Percentiles rank a stretch among this genome's conserved stretches.
Evolutionary conservation across 2,888 invertebrate species (phyloP).

Genomic region (Diadegma fenestrale): DNA sequence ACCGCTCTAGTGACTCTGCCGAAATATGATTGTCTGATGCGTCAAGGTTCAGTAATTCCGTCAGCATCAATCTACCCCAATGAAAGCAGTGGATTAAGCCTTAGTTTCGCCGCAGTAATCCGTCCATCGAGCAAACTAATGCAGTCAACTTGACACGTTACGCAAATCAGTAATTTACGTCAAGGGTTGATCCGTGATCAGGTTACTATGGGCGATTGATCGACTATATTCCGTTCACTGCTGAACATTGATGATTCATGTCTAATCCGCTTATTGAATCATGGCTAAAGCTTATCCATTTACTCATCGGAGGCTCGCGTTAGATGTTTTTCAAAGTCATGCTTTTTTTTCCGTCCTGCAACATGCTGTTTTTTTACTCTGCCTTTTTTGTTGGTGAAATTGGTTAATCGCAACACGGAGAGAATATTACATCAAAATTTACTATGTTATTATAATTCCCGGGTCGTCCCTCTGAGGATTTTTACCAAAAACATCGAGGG

Average conservation of each 20-base stretch:
- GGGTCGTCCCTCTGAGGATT: no score
- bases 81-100: background rate
- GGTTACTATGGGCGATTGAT: conserved; percentile 8
- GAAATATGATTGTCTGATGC: background rate
- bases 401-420: no score
- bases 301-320: background rate
- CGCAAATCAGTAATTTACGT: conserved; percentile 11
- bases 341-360: no score
- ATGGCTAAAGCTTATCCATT: conserved; percentile 3
- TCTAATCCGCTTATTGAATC: conserved; percentile 3
- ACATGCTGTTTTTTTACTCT: no score
- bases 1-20: background rate
- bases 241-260: conserved; percentile 8
- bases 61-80: background rate
- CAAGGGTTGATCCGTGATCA: conserved; percentile 13
- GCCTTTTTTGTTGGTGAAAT: no score
- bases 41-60: background rate
- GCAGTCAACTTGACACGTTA: conserved; percentile 7
- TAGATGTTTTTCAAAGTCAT: background rate
- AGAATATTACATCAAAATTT: no score
- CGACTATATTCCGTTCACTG: conserved; percentile 8
- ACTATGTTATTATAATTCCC: no score
- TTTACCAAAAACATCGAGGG: no score
- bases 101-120: background rate
- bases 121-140: conserved; percentile 10